phyloP scores from a whole-genome alignment of 2,113 vertebrate species.

The Neomonachus schauinslandi region DNA sequence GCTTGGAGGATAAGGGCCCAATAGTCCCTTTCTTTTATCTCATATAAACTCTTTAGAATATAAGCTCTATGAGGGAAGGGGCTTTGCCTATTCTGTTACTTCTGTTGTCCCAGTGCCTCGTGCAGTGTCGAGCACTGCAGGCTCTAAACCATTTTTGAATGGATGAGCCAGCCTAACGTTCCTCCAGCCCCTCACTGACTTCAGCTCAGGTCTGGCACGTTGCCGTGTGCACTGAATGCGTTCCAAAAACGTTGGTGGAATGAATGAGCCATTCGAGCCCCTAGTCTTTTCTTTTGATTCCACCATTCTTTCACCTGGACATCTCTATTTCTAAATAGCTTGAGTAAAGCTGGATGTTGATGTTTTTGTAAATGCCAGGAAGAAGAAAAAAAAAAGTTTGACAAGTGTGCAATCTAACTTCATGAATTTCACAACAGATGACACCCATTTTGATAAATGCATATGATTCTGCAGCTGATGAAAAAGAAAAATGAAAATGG shows the following conservation, averaged over 20 bases:
- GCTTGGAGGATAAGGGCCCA: slow-evolving; percentile 6
- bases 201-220: neutral
- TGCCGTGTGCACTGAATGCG: neutral
- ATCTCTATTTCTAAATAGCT: slow-evolving; percentile 72
- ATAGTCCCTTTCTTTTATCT: slow-evolving; percentile 29
- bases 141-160: slow-evolving; percentile 18
- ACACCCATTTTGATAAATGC: slow-evolving; percentile 70
- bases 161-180: neutral
- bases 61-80: neutral
- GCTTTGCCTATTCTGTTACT: neutral
- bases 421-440: slow-evolving; percentile 79
- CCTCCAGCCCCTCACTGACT: neutral
- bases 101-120: neutral
- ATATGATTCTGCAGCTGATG: slow-evolving; percentile 70
- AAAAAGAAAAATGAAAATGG: slow-evolving; percentile 76
- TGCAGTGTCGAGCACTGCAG: neutral
- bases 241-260: slow-evolving; percentile 24
- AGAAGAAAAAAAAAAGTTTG: slow-evolving; percentile 67
- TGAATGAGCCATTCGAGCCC: slow-evolving; percentile 4
- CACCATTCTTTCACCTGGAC: slow-evolving; percentile 70
- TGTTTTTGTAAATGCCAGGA: slow-evolving; percentile 69
- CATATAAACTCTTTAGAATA: neutral
- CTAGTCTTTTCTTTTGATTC: slow-evolving; percentile 65
- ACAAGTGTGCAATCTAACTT: slow-evolving; percentile 78
- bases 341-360: slow-evolving; percentile 69